Evolutionary conservation across 2,113 vertebrate species (phyloP), one percentile per base, ranked within the genome.

Genomic region (Bujurquina vittata): DNA sequence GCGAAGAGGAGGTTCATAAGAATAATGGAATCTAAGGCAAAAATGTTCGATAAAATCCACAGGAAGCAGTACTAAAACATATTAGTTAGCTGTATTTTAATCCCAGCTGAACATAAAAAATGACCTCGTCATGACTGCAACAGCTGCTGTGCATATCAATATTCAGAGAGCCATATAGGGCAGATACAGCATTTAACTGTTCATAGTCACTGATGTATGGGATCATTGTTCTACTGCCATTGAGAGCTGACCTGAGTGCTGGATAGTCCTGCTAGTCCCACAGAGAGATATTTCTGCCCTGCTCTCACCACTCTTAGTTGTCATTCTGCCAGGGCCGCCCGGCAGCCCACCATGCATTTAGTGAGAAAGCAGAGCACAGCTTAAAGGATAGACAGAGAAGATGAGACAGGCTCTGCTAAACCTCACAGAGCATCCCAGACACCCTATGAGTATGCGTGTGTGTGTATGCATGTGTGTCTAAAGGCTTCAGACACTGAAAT

Each of bases 381-480:
- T 88, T 89, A 93, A 90, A 88, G 88, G 89, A 92, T 88, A 84
- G 89, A 91, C 74, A 77, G 77, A 84, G 82, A 92, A 90, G 88
- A 94, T 87, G 88, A 93, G 91, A 88, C 84, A 88, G 86, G 87
- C 86, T 88, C 83, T 77, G 75, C 87, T 90, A 85, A 90, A 90
- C 85, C 85, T 90, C 89, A 83, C 84, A 82, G 83, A 84, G 85
- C 49, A 79, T 91, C 84, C 59, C 67, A 90, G 78, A 88, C 82
- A 84, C 85, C 23, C 77, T 74, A 8, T 54, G 77, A 75, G 31
- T 52, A 2, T 59, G 61, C 22, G 79, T 54, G 54, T 37, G 15
- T 57, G 20, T 46, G 52, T 49, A 2, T 18, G 20, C 23, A 12
- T 60, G 62, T 80, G 75, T 40, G 76, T 61, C 29, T 52, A 73